phyloP scores from a whole-genome alignment of 2,797 vertebrate genomes.

The Vespertilio murinus region DNA sequence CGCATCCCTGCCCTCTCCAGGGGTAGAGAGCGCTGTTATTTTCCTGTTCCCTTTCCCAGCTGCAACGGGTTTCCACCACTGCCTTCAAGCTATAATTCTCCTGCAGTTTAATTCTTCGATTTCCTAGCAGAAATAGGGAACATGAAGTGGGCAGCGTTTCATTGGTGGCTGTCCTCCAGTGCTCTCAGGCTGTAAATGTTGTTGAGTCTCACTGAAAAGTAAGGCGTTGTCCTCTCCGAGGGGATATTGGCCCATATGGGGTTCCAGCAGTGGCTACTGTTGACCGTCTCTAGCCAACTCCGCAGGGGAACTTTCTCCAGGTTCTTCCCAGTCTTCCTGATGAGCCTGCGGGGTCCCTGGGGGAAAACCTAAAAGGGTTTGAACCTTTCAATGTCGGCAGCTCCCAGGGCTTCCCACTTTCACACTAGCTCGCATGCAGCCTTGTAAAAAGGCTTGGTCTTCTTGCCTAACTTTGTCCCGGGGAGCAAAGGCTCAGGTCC shows the following conservation, averaged over 20 bases:
- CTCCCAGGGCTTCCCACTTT: background rate
- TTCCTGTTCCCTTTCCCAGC: background rate
- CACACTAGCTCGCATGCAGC: background rate
- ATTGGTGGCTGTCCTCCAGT: background rate
- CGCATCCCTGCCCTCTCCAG: background rate
- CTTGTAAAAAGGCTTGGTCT: background rate
- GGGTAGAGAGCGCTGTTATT: background rate
- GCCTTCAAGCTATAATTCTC: background rate
- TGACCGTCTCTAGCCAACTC: background rate
- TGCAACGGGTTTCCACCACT: background rate
- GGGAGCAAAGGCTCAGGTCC: background rate
- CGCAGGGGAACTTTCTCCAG: background rate
- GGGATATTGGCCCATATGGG: rapidly evolving
- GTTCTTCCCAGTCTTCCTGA: background rate
- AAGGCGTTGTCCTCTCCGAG: background rate
- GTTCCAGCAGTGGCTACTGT: background rate
- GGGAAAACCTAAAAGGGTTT: background rate
- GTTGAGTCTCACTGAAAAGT: background rate
- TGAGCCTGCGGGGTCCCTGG: background rate
- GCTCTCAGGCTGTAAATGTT: background rate
- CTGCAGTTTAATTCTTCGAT: background rate
- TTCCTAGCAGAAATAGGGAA: background rate
- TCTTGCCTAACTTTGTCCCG: background rate
- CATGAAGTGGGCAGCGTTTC: background rate
- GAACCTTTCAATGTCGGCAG: background rate